These are phyloP conservation scores for Helicoverpa armigera DNA, from an alignment of 1,140 invertebrate genomes.

Conservation along the genomic window DNA sequence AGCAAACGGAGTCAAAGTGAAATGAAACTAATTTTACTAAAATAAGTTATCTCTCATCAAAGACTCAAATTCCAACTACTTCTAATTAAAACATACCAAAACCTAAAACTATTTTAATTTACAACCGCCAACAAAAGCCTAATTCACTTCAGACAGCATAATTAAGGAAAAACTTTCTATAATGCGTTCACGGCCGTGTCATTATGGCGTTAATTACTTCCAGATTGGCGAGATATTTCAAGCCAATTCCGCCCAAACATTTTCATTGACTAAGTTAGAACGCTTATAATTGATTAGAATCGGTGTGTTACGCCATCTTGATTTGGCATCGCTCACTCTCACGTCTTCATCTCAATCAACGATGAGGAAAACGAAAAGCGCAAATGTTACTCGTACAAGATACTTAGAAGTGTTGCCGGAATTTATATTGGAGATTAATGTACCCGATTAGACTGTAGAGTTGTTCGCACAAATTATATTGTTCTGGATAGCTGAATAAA, in stretches of 20 bases:
- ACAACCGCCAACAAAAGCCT: background rate
- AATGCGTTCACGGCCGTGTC: conserved; percentile 9
- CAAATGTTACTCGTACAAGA: conserved; percentile 21
- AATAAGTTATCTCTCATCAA: too few species aligned
- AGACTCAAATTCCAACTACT: too few species aligned
- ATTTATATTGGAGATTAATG: background rate
- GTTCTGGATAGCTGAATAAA: too few species aligned
- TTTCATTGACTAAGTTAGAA: conserved; percentile 41
- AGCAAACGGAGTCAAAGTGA: too few species aligned
- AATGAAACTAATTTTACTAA: too few species aligned
- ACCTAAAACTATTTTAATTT: background rate
- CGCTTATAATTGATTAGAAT: conserved; percentile 47
- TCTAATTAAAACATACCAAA: too few species aligned
- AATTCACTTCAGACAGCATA: background rate
- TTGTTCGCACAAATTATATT: too few species aligned
- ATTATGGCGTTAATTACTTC: conserved; percentile 40
- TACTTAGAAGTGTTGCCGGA: conserved; percentile 1
- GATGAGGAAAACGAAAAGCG: conserved; percentile 34
- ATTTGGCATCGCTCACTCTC: conserved; percentile 49
- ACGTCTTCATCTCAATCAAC: conserved; percentile 42
- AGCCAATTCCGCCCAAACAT: conserved; percentile 26
- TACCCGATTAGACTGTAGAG: background rate
- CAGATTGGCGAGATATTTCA: conserved; percentile 41
- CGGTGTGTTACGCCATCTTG: conserved; percentile 29
- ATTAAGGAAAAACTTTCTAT: conserved; percentile 8